phyloP scores from a whole-genome alignment of 2,888 invertebrate species.

The Dexiosoma caninum region DNA sequence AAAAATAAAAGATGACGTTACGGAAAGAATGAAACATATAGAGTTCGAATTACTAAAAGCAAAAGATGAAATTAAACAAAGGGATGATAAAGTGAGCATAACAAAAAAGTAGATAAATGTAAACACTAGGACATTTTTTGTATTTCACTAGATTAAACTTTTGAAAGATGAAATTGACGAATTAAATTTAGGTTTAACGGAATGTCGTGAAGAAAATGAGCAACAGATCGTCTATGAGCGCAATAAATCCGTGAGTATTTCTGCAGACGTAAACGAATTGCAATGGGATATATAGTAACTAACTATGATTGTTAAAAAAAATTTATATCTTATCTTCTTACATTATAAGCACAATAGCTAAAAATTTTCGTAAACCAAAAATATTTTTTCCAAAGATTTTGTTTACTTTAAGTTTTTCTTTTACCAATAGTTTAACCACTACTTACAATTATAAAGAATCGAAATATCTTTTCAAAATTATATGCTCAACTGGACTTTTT shows the following conservation, averaged over 20 bases:
- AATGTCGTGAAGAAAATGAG: constrained; percentile 79
- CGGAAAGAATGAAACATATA: constrained; percentile 80
- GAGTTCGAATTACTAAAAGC: constrained; percentile 75
- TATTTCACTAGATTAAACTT: constrained; percentile 78
- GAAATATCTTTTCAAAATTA: neutral
- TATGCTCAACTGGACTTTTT: neutral
- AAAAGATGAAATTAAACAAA: constrained; percentile 72
- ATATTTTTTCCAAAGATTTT: constrained; percentile 6
- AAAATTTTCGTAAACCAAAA: neutral
- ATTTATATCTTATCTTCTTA: neutral
- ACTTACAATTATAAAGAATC: neutral
- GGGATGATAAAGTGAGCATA: constrained; percentile 74
- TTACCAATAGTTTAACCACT: neutral
- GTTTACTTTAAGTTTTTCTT: neutral
- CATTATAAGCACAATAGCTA: constrained; percentile 22
- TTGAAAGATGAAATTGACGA: constrained; percentile 86
- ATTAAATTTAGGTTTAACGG: constrained; percentile 82
- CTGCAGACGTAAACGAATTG: constrained; percentile 69
- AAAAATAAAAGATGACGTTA: constrained; percentile 82
- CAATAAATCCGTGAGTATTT: constrained; percentile 81
- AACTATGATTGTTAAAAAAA: constrained; percentile 45
- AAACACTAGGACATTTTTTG: neutral
- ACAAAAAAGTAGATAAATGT: neutral
- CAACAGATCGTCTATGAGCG: constrained; percentile 80
- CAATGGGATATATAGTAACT: constrained; percentile 68